phyloP scores from a whole-genome alignment of 2,797 vertebrate genomes.

The Cheirogaleus major region DNA sequence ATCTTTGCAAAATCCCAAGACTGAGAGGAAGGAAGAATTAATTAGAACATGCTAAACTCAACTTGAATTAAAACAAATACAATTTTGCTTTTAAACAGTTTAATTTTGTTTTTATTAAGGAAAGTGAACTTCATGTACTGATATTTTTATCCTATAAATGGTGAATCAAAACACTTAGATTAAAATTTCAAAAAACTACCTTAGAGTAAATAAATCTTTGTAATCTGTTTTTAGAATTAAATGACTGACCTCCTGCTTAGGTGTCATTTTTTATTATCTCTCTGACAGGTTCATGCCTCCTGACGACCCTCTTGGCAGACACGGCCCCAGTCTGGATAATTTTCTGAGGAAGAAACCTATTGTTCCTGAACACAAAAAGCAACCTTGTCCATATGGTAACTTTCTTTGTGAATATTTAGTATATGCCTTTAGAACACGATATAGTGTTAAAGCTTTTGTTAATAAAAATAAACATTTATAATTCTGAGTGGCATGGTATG shows the following conservation, averaged over 20 bases:
- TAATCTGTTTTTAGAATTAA: background rate
- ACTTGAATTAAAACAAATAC: conserved; percentile 21
- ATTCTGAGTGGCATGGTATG: background rate
- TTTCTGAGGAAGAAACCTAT: conserved; percentile 96
- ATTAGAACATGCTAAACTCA: background rate
- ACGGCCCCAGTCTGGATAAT: conserved; percentile 98
- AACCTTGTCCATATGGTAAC: conserved; percentile 98
- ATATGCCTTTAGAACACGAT: background rate
- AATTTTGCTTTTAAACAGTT: background rate
- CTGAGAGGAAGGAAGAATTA: background rate
- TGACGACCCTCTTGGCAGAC: conserved; percentile 97
- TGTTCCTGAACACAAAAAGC: conserved; percentile 95
- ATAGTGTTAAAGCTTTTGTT: background rate
- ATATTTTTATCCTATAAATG: background rate
- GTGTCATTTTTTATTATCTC: conserved; percentile 19
- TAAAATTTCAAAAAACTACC: conserved; percentile 10
- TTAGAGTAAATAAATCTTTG: background rate
- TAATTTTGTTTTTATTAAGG: conserved; percentile 43
- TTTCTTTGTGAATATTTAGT: conserved; percentile 60
- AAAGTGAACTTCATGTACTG: background rate
- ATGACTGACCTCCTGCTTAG: background rate
- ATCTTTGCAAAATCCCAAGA: background rate
- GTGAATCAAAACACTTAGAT: conserved; percentile 10
- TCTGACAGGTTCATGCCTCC: conserved; percentile 96
- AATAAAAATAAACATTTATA: conserved; percentile 51